These are phyloP conservation scores for Dasypus novemcinctus DNA, from an alignment of 2,113 vertebrate genomes.

Conservation along the genomic window DNA sequence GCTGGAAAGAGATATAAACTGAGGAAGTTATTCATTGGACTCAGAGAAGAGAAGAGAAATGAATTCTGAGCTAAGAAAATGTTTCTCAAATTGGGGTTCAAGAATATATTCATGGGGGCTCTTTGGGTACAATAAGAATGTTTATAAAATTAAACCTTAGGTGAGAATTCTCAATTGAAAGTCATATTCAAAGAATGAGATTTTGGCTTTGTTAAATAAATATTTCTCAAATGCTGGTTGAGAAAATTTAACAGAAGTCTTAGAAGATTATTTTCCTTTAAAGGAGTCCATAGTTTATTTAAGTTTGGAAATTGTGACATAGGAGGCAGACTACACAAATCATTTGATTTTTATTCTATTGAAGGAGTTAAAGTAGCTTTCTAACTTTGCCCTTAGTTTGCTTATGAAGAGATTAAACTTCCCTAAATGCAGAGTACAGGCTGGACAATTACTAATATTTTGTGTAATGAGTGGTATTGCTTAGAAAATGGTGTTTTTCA, in stretches of 20 bases:
- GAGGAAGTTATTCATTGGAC: neutral
- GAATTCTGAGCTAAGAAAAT: neutral
- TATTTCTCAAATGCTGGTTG: neutral
- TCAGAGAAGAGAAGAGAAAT: neutral
- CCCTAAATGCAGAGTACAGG: neutral
- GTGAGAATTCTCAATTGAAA: slow-evolving; percentile 41
- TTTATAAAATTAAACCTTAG: slow-evolving; percentile 40
- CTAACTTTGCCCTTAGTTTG: neutral
- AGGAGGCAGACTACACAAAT: neutral
- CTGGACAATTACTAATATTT: neutral
- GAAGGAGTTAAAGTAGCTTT: neutral
- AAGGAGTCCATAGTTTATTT: neutral
- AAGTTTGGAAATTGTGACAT: neutral
- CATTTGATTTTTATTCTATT: neutral
- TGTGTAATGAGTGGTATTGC: neutral
- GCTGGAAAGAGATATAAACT: neutral
- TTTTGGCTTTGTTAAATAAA: neutral
- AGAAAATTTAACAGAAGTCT: neutral
- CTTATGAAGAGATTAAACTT: neutral
- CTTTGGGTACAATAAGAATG: neutral
- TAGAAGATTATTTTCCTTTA: neutral
- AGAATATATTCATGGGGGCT: neutral
- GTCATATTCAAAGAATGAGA: neutral
- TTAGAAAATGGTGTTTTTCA: neutral
- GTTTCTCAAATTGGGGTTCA: neutral